Base-by-base conservation (phyloP, 2,113 vertebrate genomes). In the Sturnira hondurensis region DNA sequence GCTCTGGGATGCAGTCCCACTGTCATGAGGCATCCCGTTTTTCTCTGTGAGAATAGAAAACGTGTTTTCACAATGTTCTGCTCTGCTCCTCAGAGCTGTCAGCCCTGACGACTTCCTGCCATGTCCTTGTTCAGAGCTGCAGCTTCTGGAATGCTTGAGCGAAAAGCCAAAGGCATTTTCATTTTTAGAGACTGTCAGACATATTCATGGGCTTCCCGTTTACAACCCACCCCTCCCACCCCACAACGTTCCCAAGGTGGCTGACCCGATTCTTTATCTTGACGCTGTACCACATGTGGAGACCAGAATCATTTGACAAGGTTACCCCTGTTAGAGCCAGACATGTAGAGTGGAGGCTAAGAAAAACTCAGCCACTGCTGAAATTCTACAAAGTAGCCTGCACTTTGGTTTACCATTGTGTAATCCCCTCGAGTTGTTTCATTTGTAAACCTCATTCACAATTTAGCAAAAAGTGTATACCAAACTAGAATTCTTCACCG, bases 31-130 rank as follows among this genome's bases (percentile, higher is more conserved):
- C 78, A 16, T 78, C 74, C 4, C 15, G 3, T 33, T 71, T 92
- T 93, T 73, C 52, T 67, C 67, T 83, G 36, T 63, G 77, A 91
- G 96, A 81, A 90, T 10, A 85, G 89, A 96, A 85, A 92, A 65
- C 33, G 19, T 52, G 45, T 93, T 95, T 96, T 73, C 63, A 17
- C 11, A 16, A 38, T 71, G 58, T 58, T 80, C 67, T 22, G 50
- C 77, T 83, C 71, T 26, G 43, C 65, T 74, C 54, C n/a, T n/a
- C 52, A 78, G 87, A 84, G 95, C 87, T 80, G 33, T 78, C 93
- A 87, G 86, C 73, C 28, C 17, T 5, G 58, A 93, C 92, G 50
- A 93, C 26, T 38, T 67, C 89, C 81, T 28, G 22, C 58, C 24
- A 61, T 61, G 47, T 82, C 68, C 73, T 95, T 68, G 47, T 94